Conservation (phyloP, 30 jellyfish, hydroid and myxozoan species). For the Pseudorhiza aurosa region DNA sequence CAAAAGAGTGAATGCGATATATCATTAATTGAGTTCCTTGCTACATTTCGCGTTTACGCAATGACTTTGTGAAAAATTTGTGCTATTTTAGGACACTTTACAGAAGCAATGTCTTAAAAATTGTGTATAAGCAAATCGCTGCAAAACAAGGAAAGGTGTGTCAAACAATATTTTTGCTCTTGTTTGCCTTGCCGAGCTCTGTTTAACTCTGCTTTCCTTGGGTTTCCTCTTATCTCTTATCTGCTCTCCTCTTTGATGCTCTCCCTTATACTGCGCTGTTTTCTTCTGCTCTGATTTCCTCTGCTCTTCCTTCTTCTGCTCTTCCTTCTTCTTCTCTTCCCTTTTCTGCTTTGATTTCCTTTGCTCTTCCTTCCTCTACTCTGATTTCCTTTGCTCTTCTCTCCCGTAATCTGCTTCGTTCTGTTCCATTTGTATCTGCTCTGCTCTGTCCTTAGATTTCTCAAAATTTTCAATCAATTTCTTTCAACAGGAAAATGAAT, state of each 20-base stretch:
- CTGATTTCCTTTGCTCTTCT: background rate
- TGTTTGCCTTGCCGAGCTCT: too few relatives aligned
- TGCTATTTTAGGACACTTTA: slow-evolving; percentile 55
- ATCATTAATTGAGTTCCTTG: too few relatives aligned
- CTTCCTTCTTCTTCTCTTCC: background rate
- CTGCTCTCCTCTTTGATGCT: too few relatives aligned
- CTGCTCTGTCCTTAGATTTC: background rate
- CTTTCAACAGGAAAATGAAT: slow-evolving; percentile 42
- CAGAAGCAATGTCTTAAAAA: slow-evolving; percentile 56
- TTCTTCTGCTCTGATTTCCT: too few relatives aligned
- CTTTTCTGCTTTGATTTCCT: background rate
- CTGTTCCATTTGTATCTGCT: background rate
- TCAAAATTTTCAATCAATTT: background rate
- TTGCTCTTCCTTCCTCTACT: background rate
- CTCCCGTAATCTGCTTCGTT: background rate
- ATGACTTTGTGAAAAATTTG: too few relatives aligned
- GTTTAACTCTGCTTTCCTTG: too few relatives aligned
- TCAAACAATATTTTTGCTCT: background rate
- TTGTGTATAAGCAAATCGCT: slow-evolving; percentile 71
- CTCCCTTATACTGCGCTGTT: too few relatives aligned
- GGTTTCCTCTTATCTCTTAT: too few relatives aligned
- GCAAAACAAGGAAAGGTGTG: slow-evolving; percentile 57
- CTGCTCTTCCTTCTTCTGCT: too few relatives aligned
- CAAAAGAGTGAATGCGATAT: too few relatives aligned
- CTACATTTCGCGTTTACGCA: too few relatives aligned